Conservation (phyloP, 1,140 invertebrate species). For the Tetragnatha versicolor region DNA sequence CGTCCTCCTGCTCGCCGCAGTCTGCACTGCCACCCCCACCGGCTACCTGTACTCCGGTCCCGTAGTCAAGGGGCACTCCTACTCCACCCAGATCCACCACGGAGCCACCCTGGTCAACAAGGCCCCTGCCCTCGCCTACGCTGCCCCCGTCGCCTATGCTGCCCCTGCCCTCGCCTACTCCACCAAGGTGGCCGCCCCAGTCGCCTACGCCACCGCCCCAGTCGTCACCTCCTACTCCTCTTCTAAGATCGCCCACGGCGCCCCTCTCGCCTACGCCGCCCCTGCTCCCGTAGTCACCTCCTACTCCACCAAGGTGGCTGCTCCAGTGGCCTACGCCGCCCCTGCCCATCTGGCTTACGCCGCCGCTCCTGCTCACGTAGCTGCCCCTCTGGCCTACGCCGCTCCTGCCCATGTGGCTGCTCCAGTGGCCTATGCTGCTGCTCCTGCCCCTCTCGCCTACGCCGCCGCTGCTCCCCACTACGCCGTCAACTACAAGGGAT, state of each 20-base stretch:
- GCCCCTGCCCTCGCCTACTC: not conserved
- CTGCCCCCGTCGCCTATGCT: not conserved
- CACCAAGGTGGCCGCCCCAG: not conserved
- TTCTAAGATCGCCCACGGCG: not conserved
- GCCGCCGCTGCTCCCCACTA: not conserved
- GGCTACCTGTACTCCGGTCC: not conserved
- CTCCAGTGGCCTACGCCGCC: not conserved
- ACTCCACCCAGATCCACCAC: constrained; percentile 18
- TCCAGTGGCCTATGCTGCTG: not conserved
- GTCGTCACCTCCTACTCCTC: not conserved
- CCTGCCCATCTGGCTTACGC: not conserved
- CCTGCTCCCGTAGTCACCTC: not conserved
- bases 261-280: not conserved
- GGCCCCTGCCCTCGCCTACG: not conserved
- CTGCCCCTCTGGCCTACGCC: not conserved
- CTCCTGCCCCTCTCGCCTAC: not conserved
- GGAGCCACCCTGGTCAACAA: constrained; percentile 5
- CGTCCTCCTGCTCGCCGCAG: not conserved
- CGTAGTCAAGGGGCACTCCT: constrained; percentile 8
- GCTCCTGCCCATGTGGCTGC: not conserved
- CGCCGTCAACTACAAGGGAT: constrained; percentile 18
- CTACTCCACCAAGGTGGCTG: not conserved
- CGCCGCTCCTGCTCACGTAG: not conserved
- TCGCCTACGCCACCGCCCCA: not conserved
- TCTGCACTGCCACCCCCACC: not conserved